These are phyloP conservation scores for Seriola rivoliana DNA, from an alignment of 2,113 vertebrate genomes.

Conservation along the genomic window DNA sequence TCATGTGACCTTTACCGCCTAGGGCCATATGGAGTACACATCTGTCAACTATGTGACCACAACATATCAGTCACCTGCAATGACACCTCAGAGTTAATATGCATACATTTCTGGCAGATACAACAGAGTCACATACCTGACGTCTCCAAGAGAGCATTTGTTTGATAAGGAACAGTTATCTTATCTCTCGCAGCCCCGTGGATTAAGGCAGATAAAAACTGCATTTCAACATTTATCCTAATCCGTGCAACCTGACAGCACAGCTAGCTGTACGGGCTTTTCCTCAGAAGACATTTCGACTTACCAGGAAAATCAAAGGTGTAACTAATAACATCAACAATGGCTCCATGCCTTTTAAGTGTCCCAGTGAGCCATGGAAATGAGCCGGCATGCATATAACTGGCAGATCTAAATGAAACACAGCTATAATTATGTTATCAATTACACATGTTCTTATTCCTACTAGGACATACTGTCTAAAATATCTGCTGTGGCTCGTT, in stretches of 20 bases:
- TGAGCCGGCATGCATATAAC: neutral
- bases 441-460: neutral
- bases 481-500: neutral
- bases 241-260: neutral
- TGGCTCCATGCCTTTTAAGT: neutral
- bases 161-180: neutral
- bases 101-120: neutral
- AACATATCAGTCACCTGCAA: constrained; percentile 21
- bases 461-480: neutral
- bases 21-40: constrained; percentile 30
- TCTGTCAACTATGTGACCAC: constrained; percentile 28
- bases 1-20: constrained; percentile 36
- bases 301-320: neutral
- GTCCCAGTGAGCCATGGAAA: neutral
- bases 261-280: neutral
- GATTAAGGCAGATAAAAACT: neutral
- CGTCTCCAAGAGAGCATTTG: neutral
- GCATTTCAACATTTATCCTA: neutral
- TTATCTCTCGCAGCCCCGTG: neutral
- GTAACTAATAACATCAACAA: neutral
- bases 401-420: neutral
- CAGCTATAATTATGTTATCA: neutral
- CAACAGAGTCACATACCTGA: neutral
- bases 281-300: neutral
- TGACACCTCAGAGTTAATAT: constrained; percentile 5